Evolutionary conservation across 2,113 vertebrate genomes (phyloP).

Genomic region (Hippolais icterina): DNA sequence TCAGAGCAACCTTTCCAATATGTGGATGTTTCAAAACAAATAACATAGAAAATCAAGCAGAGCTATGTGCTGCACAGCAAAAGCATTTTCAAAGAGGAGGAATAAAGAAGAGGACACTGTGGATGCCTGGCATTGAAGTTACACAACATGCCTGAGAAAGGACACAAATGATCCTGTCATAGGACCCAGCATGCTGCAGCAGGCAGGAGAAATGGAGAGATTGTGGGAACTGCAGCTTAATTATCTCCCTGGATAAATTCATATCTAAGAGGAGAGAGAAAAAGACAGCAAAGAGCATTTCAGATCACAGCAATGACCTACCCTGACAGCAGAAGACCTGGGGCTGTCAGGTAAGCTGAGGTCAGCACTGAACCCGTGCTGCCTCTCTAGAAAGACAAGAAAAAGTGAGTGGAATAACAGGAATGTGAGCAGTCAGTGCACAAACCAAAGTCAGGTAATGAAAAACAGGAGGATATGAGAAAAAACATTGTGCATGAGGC

Average conservation of each 20-base stretch:
- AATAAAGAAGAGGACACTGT: background rate
- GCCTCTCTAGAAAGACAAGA: background rate
- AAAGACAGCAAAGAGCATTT: slow-evolving; percentile 18
- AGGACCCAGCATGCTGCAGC: background rate
- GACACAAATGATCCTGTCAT: background rate
- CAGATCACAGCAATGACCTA: background rate
- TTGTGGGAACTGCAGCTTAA: background rate
- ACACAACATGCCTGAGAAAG: background rate
- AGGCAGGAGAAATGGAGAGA: background rate
- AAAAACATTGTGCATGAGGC: background rate
- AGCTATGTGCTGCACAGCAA: background rate
- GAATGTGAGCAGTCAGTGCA: background rate
- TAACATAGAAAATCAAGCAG: background rate
- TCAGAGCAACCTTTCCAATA: background rate
- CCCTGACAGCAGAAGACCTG: background rate
- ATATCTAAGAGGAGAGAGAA: background rate
- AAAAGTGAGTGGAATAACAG: background rate
- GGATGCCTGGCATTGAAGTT: background rate
- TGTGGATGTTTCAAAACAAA: background rate
- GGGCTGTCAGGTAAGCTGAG: slow-evolving; percentile 19
- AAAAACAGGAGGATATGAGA: background rate
- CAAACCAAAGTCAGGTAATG: background rate
- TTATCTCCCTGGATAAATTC: background rate
- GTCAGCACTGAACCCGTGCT: background rate
- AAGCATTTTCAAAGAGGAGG: background rate